Base-by-base conservation (phyloP, 2,797 vertebrate genomes). In the Ctenosaura bakeri region DNA sequence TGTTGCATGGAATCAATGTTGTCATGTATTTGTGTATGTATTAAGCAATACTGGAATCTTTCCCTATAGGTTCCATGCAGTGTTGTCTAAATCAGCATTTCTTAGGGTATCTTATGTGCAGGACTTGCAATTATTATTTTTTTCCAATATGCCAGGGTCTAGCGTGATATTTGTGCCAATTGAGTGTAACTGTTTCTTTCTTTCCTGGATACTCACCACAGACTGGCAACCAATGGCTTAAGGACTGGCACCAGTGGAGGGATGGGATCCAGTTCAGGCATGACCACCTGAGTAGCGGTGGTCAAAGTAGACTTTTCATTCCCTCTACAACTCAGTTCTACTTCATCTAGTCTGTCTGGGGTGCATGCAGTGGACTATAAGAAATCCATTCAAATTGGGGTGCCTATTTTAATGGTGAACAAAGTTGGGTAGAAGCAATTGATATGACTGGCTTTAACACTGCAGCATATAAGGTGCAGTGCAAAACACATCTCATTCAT, bases 401-500 rank as follows among this genome's bases (percentile, higher is more conserved):
- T 77, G 1, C 20, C 20, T 76, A 42, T 76, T 76, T 35, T 6
- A 42, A 1, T 42, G n/a, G 73, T 76, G 73, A 69, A 76, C 35
- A 42, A 42, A 38, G 18, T 42, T 76, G 18, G 20, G 24, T 76
- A 76, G 14, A 76, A 76, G 6, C 26, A 5, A 84, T 32, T 69
- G 62, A 62, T 84, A 69, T 85, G 4, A 35, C n/a, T 76, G 50
- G 7, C 76, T 59, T 66, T 38, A 77, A 76, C 94, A 83, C 14
- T 90, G 29, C 5, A 59, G 35, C 26, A 32, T 85, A 59, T 29
- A 86, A 90, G 74, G 20, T 50, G 22, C 29, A 29, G 66, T n/a
- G 46, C 64, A 69, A 80, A 46, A 26, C 26, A 77, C 52, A 38
- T 74, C 46, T 35, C 32, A 10, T 29, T 66, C n/a, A 76, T 84